Base-by-base conservation (phyloP, 2,797 vertebrate genomes). In the Ptychadena robeensis region DNA sequence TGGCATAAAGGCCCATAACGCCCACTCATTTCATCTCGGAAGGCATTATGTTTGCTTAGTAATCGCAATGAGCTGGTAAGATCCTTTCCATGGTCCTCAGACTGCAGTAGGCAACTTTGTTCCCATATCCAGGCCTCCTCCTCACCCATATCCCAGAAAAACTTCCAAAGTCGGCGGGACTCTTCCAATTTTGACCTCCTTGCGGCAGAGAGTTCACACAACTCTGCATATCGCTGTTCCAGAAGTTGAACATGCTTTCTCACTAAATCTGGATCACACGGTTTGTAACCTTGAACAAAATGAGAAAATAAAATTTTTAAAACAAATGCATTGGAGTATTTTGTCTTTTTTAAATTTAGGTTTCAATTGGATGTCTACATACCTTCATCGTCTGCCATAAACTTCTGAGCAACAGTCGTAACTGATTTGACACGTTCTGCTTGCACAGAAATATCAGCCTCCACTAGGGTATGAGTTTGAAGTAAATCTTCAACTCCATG, bases 81-180 rank as follows among this genome's bases (percentile, higher is more conserved):
- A 88, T 98, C 97, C 9, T 96, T 93, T n/a, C 97, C 97, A 0
- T 94, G 94, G 63, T 98, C 97, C 0, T 95, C 95, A 0, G 93
- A 94, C 0, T 95, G 90, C 82, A 98, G 90, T 69, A 99, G 95
- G 89, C 96, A 95, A 88, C 96, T 96, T 90, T 98, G 97, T 83
- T 99, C 97, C 79, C 97, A 90, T 86, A 98, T 96, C 97, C 97
- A 99, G 2, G 96, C 95, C 14, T 96, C 94, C 15, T 97, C 94
- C 88, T 98, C 97, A 0, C 96, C 97, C 25, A 96, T 85, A 79
- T 99, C 97, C 97, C 97, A 98, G 85, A 98, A 89, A 89, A 99
- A 96, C 83, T 96, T 95, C 96, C 97, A 98, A 25, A 98, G 92
- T 7, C 95, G 93, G 0, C 95, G 93, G 0, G 97, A 98, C 27